Base-by-base conservation (phyloP, 2,888 invertebrate genomes). In the Trachelus troglodyta region DNA sequence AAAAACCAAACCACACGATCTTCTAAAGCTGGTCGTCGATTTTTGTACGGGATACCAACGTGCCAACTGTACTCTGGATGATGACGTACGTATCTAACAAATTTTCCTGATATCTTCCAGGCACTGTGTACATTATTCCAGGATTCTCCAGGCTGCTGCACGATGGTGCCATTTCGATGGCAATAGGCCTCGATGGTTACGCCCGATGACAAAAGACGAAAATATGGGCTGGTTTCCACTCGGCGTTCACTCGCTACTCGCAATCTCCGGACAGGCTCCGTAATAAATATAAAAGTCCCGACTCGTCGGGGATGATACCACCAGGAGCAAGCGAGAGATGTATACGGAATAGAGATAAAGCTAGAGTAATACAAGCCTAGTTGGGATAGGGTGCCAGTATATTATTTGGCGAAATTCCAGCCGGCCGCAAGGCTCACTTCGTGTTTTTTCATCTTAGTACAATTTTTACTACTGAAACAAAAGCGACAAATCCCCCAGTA, bases 321-420 rank as follows among this genome's bases (percentile, higher is more conserved):
- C 23, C 23, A 23, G 56, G 56, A 23, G 56, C 23, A 56, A 56
- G 56, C 1, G 56, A 56, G 56, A 56, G 1, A 23, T 23, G 23
- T 56, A 56, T 2, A 56, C 68, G 75, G 68, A 69, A 73, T n/a
- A 76, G 73, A 75, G 37, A 76, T 35, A 76, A 77, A 78, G 75
- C 73, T 69, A 77, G 77, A 75, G 79, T 80, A 77, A 79, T 80
- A 74, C 73, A 78, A 79, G 76, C 77, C 80, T 81, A 83, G 81
- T 79, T 76, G 77, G 82, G 85, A 86, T 86, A 87, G 89, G 88
- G 85, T 84, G 87, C 87, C 86, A 84, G 90, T 89, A 90, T 90
- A 90, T 91, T 90, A 91, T 91, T 89, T 91, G 91, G 91, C 91
- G 88, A 84, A 82, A 84, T 85, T 91, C 91, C 91, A 91, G 88